phyloP scores from a whole-genome alignment of 1,140 invertebrate genomes.

The Drosophila equinoxialis region DNA sequence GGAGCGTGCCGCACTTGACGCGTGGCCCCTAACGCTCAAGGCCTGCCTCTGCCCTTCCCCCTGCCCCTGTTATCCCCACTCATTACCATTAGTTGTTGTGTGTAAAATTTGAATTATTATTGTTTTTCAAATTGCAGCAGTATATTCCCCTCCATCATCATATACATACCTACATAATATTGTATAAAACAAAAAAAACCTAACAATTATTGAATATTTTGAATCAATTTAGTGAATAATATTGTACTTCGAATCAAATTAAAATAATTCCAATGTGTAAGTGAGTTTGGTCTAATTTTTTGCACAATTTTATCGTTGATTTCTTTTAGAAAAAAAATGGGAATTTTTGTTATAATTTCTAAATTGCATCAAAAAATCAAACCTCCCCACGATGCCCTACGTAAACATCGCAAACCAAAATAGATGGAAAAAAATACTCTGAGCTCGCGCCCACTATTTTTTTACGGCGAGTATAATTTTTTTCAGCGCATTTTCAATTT shows the following conservation, averaged over 20 bases:
- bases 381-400: no score
- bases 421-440: no score
- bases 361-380: no score
- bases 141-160: constrained; percentile 44
- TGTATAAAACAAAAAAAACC: constrained; percentile 20
- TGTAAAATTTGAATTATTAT: constrained; percentile 55
- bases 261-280: constrained; percentile 68
- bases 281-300: constrained; percentile 20
- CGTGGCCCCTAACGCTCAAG: not conserved
- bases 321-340: no score
- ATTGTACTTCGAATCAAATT: constrained; percentile 77
- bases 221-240: constrained; percentile 70
- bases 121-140: constrained; percentile 60
- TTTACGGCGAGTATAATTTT: no score
- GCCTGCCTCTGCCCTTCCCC: not conserved
- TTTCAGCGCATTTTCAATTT: no score
- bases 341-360: no score
- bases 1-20: constrained; percentile 14
- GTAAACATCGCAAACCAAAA: no score
- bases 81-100: constrained; percentile 48
- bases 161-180: constrained; percentile 43
- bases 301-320: no score
- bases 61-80: constrained; percentile 7
- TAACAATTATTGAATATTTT: constrained; percentile 73
- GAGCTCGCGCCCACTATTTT: no score